Evolutionary conservation across 2,113 vertebrate species (phyloP).

Genomic region (Silurus meridionalis): DNA sequence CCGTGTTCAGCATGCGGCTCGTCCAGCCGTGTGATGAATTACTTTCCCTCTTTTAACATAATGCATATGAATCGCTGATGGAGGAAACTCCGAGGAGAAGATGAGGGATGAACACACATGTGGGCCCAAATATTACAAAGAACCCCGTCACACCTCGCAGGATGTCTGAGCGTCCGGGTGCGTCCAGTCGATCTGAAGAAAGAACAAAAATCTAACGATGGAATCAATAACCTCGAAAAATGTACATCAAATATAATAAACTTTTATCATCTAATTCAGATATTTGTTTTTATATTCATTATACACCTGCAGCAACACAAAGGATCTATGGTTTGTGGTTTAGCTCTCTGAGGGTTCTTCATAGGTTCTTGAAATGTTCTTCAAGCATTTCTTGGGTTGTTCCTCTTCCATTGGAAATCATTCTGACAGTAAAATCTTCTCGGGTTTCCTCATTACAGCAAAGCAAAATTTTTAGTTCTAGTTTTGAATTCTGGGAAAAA

Average conservation of each 20-base stretch:
- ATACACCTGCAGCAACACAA: not conserved
- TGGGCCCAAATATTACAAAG: not conserved
- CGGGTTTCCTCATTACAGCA: no score
- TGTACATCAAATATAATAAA: no score
- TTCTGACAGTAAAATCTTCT: no score
- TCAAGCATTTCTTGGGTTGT: no score
- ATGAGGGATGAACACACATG: conserved; percentile 2
- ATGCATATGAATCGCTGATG: conserved; percentile 15
- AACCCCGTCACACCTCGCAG: not conserved
- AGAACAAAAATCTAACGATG: not conserved
- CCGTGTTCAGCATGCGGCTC: conserved; percentile 42
- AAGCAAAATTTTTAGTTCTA: no score
- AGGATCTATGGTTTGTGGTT: not conserved
- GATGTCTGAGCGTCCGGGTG: not conserved
- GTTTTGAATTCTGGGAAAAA: no score
- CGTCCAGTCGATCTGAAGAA: no score
- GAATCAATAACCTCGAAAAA: not conserved
- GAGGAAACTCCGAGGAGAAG: not conserved
- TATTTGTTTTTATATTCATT: not conserved
- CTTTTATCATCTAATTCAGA: not conserved
- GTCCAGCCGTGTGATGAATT: conserved; percentile 22
- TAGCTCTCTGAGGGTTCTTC: not conserved
- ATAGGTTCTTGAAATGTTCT: no score
- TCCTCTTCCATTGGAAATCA: no score
- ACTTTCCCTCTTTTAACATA: conserved; percentile 24